Conservation (phyloP, 2,113 vertebrate genomes). For the Malaclemys terrapin region DNA sequence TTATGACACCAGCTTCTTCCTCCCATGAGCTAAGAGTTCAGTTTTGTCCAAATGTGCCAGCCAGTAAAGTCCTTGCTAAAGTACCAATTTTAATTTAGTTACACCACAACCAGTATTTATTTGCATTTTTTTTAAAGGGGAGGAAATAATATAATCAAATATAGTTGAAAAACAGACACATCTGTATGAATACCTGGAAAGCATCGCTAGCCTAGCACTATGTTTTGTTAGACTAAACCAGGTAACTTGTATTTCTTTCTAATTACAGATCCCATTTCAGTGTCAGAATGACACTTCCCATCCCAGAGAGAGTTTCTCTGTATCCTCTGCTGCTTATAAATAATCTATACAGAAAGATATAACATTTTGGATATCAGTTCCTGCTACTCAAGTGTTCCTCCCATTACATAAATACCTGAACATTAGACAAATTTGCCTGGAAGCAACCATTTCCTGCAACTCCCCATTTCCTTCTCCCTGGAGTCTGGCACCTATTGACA, state of each 20-base stretch:
- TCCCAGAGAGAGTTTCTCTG: neutral
- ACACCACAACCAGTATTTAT: neutral
- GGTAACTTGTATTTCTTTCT: neutral
- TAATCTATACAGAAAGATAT: neutral
- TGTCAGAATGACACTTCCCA: neutral
- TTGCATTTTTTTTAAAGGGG: neutral
- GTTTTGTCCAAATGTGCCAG: neutral
- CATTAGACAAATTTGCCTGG: neutral
- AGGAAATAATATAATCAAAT: neutral
- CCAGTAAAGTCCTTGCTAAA: neutral
- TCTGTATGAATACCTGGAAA: neutral
- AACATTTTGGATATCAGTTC: neutral
- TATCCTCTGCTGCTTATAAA: neutral
- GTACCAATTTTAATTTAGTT: neutral
- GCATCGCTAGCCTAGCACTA: neutral
- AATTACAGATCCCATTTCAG: neutral
- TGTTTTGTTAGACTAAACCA: neutral
- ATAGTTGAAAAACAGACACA: neutral
- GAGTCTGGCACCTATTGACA: neutral
- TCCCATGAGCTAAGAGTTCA: neutral
- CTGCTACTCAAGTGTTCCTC: neutral
- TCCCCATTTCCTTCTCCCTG: neutral
- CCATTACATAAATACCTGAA: neutral
- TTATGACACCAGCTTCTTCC: neutral
- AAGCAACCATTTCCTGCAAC: neutral